Base-by-base conservation (phyloP, 2,888 invertebrate species). In the Aspidiotus destructor region DNA sequence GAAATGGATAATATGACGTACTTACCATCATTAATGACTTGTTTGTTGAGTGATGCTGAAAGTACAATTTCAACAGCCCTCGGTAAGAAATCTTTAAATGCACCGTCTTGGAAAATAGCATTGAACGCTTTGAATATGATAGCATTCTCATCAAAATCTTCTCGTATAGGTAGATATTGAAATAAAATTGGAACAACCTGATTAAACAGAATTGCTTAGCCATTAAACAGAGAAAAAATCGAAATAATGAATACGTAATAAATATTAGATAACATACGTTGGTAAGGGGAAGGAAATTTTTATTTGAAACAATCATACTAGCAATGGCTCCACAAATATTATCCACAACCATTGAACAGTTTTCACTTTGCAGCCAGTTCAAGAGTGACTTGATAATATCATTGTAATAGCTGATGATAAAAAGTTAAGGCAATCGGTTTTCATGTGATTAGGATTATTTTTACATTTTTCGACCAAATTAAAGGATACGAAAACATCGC, bases 401-500 rank as follows among this genome's bases (percentile, higher is more conserved):
- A 44, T 10, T 44, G 65, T 57, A 65, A 44, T 65, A 65, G 15
- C 65, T 65, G 16, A 52, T 52, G 52, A 52, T n/a, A 28, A n/a
- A 28, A 63, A 53, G 54, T 44, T 11, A 41, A 28, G 17, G 15
- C 8, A 16, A 41, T 11, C 41, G 11, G 13, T 28, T 28, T 5
- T 28, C 5, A 28, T 28, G 2, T 28, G 28, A 28, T 28, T 28
- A 28, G 28, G 1, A 28, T 28, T 28, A 60, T 60, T 60, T 41
- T 10, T 13, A 48, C 11, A 11, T 15, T 44, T 62, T 28, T 41
- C 61, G 13, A 6, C 3, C 16, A 16, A 8, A n/a, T 8, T 10
- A 58, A 65, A 65, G 58, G 58, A 58, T 65, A 65, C 65, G 65
- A 60, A 58, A 41, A 65, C 65, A 65, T 58, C 7, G 57, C 57